Conservation (phyloP, 2,113 vertebrate genomes). For the Xenus cinereus region DNA sequence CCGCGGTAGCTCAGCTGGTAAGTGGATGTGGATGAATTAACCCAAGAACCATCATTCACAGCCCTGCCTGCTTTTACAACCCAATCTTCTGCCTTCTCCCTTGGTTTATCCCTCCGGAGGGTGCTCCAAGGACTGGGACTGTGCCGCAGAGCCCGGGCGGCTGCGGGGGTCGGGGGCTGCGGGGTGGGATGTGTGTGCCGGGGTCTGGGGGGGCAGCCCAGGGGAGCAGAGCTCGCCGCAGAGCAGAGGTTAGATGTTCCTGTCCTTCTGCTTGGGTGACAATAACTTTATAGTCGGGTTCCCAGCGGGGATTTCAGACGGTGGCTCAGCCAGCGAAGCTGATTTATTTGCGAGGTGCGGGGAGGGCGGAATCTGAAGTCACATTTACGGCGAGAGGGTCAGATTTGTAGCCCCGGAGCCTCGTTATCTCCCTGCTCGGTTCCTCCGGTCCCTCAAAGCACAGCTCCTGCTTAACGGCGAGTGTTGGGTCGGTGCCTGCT, state of each 20-base stretch:
- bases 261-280: not conserved
- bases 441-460: not conserved
- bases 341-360: not conserved
- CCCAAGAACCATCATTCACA: not conserved
- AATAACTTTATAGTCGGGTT: not conserved
- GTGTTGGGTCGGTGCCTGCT: not conserved
- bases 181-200: not conserved
- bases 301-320: not conserved
- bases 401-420: not conserved
- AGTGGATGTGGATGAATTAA: not conserved
- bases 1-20: not conserved
- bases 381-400: not conserved
- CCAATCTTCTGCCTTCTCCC: not conserved
- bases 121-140: not conserved
- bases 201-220: too few relatives aligned
- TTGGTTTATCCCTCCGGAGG: not conserved
- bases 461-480: not conserved
- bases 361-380: not conserved
- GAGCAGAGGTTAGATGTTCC: not conserved
- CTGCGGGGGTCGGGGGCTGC: not conserved
- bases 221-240: not conserved
- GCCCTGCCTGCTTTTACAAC: not conserved
- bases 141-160: fast-evolving
- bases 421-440: not conserved
- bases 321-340: not conserved